These are phyloP conservation scores for Ptilodon capucinus DNA, from an alignment of 2,888 invertebrate species.

Conservation along the genomic window DNA sequence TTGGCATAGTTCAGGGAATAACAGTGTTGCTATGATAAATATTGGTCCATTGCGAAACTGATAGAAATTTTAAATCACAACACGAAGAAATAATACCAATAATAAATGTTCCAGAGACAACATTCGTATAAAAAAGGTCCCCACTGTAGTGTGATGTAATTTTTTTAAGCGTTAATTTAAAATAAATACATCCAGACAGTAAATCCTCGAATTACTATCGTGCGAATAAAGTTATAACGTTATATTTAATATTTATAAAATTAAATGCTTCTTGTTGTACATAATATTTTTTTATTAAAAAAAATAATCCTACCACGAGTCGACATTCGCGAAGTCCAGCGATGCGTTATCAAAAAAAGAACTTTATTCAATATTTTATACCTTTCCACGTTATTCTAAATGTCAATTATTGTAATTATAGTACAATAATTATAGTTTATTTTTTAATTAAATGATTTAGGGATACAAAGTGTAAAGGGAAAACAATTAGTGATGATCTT, in stretches of 20 bases:
- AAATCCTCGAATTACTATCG: conserved; percentile 58
- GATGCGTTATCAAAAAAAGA: conserved; percentile 53
- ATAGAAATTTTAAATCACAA: conserved; percentile 43
- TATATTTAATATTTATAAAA: conserved; percentile 79
- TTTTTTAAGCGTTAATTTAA: conserved; percentile 67
- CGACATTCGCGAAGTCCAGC: conserved; percentile 44
- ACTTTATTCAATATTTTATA: conserved; percentile 55
- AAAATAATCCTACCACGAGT: conserved; percentile 30
- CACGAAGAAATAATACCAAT: conserved; percentile 42
- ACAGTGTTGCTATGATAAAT: conserved; percentile 61
- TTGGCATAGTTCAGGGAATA: conserved; percentile 51
- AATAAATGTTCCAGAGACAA: conserved; percentile 49
- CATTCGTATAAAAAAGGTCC: conserved; percentile 51
- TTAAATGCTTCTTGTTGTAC: conserved; percentile 82
- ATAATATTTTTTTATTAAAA: conserved; percentile 61
- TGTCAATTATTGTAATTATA: conserved; percentile 72
- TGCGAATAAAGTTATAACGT: conserved; percentile 70
- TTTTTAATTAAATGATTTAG: conserved; percentile 72
- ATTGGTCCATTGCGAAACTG: conserved; percentile 74
- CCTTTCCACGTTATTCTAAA: conserved; percentile 71
- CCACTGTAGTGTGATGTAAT: conserved; percentile 72
- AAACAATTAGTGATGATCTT: conserved; percentile 74
- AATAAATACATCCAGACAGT: conserved; percentile 67
- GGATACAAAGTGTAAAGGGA: conserved; percentile 71
- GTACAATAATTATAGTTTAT: conserved; percentile 71